Conservation (phyloP, 2,888 invertebrate genomes). For the Drosophila nr. perissopoda region DNA sequence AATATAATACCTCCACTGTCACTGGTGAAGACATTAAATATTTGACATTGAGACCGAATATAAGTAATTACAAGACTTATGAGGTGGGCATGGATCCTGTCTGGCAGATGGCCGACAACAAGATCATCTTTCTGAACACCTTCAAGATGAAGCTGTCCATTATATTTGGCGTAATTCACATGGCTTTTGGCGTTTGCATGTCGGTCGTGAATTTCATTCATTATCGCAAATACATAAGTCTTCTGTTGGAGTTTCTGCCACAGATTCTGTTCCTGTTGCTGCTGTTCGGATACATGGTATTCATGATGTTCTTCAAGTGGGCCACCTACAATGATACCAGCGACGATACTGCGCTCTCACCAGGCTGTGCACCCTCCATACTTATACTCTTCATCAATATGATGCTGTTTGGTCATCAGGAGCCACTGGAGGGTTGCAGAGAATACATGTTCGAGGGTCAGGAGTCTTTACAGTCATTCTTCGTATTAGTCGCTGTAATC, state of each 20-base stretch:
- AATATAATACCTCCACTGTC: conserved; percentile 86
- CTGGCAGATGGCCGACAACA: conserved; percentile 93
- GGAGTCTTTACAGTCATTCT: conserved; percentile 89
- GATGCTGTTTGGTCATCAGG: conserved; percentile 88
- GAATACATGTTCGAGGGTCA: conserved; percentile 90
- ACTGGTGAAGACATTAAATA: conserved; percentile 16
- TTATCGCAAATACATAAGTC: conserved; percentile 89
- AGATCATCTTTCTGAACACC: conserved; percentile 97
- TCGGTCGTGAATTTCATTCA: conserved; percentile 91
- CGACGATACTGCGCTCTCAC: conserved; percentile 73
- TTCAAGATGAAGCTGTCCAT: conserved; percentile 99
- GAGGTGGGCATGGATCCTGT: conserved; percentile 93
- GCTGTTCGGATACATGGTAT: conserved; percentile 96
- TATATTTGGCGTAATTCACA: conserved; percentile 96
- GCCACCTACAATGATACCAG: conserved; percentile 87
- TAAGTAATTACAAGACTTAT: conserved; percentile 89
- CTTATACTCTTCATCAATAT: conserved; percentile 92
- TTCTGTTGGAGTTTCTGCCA: conserved; percentile 94
- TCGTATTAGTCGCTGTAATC: conserved; percentile 91
- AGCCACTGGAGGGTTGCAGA: conserved; percentile 85
- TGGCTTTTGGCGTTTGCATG: conserved; percentile 96
- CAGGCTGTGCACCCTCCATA: conserved; percentile 90
- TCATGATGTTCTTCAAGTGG: conserved; percentile 97
- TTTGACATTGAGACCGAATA: conserved; percentile 82
- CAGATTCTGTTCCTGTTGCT: conserved; percentile 94